Evolutionary conservation across 1,140 invertebrate species (phyloP), one percentile per base, ranked within the genome.

Genomic region (Latrodectus geometricus): DNA sequence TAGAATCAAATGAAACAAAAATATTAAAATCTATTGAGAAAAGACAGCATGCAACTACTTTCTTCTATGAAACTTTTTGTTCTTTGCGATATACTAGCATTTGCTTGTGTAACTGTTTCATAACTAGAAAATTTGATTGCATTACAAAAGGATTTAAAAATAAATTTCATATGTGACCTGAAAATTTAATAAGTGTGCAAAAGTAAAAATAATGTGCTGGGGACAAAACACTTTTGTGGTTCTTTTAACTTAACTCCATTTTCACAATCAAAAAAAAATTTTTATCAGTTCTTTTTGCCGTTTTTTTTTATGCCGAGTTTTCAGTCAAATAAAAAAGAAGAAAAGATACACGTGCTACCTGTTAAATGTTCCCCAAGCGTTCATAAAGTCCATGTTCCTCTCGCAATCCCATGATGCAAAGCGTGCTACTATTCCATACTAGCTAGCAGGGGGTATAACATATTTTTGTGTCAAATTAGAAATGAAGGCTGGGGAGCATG

Each of bases 351-450:
- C 74, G 78, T 80, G 54, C 11, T 35, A 54, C 56, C 66, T 78
- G 76, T 78, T 78, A 78, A 78, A 78, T 65, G 61, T 66, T 52
- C 8, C 76, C 56, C 15, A 15, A 66, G 76, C 76, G 61, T 78
- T n/a, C 14, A 78, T 68, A 78, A 78, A 66, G 23, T 48, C 21
- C n/a, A 7, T 61, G 54, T 23, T 69, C 21, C 68, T 21, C 20
- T 21, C 21, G 17, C 68, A 69, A 69, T 69, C 68, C 17, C 68
- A 23, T 21, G 21, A 69, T 69, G 68, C 68, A n/a, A 69, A 9
- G 68, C 68, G 68, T 21, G 68, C 20, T 23, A 21, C 11, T 8
- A 69, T 69, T 69, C 65, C 76, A 20, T 11, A 56, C 9, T 61
- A 78, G 17, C 9, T n/a, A 78, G 23, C 61, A 49, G 56, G 17